A percentile compares a stretch with the other conserved stretches of the same genome.
Conservation (phyloP, 2,797 vertebrate species). For the Bovichtus diacanthus region DNA sequence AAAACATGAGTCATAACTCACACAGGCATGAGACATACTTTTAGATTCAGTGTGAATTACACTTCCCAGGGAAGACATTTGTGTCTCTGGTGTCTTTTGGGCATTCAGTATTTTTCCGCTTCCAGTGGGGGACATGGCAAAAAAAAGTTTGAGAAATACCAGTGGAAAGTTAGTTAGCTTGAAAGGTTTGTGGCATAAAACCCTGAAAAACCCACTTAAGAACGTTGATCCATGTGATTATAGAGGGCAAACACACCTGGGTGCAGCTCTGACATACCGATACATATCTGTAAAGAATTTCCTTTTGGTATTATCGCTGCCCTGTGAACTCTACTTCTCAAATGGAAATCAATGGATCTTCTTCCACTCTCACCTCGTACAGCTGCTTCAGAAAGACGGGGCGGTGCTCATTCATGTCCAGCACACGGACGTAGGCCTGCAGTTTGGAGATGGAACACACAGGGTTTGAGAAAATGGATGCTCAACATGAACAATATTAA, state of each 20-base stretch:
- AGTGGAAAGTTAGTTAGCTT: neutral
- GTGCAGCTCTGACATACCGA: neutral
- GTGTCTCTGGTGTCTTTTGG: neutral
- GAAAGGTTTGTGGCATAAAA: neutral
- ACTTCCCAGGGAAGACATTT: neutral
- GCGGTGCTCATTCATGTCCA: conserved; percentile 94
- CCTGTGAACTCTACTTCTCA: neutral
- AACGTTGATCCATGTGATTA: neutral
- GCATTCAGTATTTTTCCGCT: neutral
- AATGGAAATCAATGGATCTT: neutral
- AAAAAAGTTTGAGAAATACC: neutral
- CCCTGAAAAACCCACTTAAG: too few relatives aligned
- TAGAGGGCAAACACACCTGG: neutral
- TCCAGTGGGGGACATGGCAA: neutral
- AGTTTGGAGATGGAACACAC: conserved; percentile 25
- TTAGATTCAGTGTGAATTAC: neutral
- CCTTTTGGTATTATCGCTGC: neutral
- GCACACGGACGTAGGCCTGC: conserved; percentile 92
- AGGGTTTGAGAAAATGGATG: conserved; percentile 15
- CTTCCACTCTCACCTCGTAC: conserved; percentile 81
- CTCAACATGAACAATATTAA: conserved; percentile 26
- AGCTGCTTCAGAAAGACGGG: conserved; percentile 90
- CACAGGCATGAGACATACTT: neutral
- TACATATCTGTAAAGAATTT: neutral
- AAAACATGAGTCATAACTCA: neutral